Evolutionary conservation across 2,888 invertebrate species (phyloP).

Genomic region (Metopia argyrocephala): DNA sequence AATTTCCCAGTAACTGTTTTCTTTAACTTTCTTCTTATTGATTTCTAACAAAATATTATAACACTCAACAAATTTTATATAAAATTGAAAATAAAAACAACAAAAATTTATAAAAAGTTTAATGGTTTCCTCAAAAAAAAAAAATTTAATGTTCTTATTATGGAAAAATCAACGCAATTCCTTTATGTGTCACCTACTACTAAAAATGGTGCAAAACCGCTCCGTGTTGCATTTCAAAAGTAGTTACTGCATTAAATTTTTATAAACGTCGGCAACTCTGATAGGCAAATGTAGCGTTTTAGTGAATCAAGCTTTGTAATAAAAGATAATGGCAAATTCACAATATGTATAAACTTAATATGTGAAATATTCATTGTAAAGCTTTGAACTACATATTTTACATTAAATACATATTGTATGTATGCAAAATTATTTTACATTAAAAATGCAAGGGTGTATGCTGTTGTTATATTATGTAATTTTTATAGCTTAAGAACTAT

Average conservation of each 20-base stretch:
- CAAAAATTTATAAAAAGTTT: slow-evolving; percentile 37
- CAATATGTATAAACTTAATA: no score
- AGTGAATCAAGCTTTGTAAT: no score
- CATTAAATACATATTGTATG: no score
- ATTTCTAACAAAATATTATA: slow-evolving; percentile 15
- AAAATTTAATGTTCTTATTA: slow-evolving; percentile 19
- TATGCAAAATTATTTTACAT: no score
- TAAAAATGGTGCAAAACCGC: slow-evolving; percentile 33
- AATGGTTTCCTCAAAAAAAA: slow-evolving; percentile 34
- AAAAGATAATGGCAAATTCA: no score
- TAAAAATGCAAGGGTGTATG: no score
- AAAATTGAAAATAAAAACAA: slow-evolving; percentile 49
- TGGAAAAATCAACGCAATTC: slow-evolving; percentile 53
- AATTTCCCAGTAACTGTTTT: slow-evolving; percentile 43
- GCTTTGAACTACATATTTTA: no score
- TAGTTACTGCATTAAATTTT: not conserved
- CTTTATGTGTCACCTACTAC: slow-evolving; percentile 58
- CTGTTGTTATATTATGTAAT: no score
- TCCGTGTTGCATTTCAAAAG: slow-evolving; percentile 21
- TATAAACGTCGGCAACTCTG: slow-evolving; percentile 4
- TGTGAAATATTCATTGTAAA: no score
- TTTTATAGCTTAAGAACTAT: no score
- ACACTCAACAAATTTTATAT: slow-evolving; percentile 24
- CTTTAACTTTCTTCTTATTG: slow-evolving; percentile 6
- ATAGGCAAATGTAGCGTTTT: not conserved